Percentiles rank a stretch among this genome's conserved stretches.
Conservation (phyloP, 2,797 vertebrate genomes). For the Tapirus indicus region DNA sequence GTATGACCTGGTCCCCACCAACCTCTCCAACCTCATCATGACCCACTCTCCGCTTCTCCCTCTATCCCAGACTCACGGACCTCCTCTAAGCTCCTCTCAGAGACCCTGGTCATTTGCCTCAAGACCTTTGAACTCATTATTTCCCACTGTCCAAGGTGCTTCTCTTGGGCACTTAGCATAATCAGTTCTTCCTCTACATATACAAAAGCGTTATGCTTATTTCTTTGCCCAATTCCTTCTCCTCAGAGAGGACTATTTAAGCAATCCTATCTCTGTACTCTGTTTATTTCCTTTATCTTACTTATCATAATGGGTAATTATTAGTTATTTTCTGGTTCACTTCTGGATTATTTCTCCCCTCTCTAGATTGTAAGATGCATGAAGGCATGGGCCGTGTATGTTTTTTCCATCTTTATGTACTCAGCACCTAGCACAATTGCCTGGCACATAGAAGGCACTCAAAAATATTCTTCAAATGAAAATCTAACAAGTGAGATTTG, state of each 20-base stretch:
- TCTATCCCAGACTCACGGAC: not conserved
- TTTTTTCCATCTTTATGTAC: not conserved
- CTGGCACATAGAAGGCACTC: not conserved
- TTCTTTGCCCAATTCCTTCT: not conserved
- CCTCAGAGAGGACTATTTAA: not conserved
- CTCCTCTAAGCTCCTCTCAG: not conserved
- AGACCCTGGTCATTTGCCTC: not conserved
- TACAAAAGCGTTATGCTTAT: not conserved
- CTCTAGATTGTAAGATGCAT: not conserved
- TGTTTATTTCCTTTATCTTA: not conserved
- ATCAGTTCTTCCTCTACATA: not conserved
- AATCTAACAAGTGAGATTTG: not conserved
- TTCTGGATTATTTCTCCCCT: not conserved
- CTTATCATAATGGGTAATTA: not conserved
- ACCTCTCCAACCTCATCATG: not conserved
- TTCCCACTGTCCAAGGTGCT: not conserved
- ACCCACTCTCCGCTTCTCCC: not conserved
- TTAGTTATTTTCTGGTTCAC: not conserved
- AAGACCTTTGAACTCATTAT: not conserved
- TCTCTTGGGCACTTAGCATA: not conserved
- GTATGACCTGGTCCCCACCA: not conserved
- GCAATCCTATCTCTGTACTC: not conserved
- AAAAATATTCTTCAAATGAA: conserved; percentile 25
- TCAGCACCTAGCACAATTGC: not conserved
- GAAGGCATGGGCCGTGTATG: not conserved